Conservation (phyloP, 2,888 invertebrate species). For the Metellina segmentata region DNA sequence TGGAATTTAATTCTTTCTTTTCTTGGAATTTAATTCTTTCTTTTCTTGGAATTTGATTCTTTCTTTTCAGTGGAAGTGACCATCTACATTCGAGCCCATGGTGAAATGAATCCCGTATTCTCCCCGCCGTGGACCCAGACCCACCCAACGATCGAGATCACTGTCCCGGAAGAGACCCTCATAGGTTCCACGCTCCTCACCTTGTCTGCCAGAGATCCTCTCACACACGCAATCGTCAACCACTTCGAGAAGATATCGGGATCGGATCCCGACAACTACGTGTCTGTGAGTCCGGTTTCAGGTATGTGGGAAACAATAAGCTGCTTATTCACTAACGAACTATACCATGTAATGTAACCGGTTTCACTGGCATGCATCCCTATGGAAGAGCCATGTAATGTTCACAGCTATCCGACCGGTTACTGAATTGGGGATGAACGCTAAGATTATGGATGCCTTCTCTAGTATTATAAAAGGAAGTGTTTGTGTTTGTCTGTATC, state of each 20-base stretch:
- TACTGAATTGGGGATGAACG: too few relatives aligned
- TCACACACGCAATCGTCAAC: conserved; percentile 78
- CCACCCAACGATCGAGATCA: conserved; percentile 86
- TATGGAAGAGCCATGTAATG: too few relatives aligned
- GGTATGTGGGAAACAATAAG: conserved; percentile 39
- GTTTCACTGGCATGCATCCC: too few relatives aligned
- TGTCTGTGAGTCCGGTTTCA: conserved; percentile 82
- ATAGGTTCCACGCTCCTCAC: conserved; percentile 87
- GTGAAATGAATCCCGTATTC: conserved; percentile 89
- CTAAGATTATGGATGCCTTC: too few relatives aligned
- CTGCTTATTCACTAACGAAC: not conserved
- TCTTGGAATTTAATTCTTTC: too few relatives aligned
- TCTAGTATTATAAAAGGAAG: too few relatives aligned
- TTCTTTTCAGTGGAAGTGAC: conserved; percentile 85
- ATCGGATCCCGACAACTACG: conserved; percentile 79
- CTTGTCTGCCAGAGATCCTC: conserved; percentile 79
- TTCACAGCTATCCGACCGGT: too few relatives aligned
- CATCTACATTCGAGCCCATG: conserved; percentile 89
- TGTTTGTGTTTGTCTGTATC: too few relatives aligned
- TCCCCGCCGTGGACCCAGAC: conserved; percentile 87
- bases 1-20: conserved; percentile 28
- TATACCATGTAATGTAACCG: too few relatives aligned
- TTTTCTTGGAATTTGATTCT: too few relatives aligned
- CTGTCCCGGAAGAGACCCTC: conserved; percentile 89
- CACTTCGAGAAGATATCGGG: conserved; percentile 78